phyloP scores from a whole-genome alignment of 2,888 invertebrate genomes.

The Hypolimnas misippus region DNA sequence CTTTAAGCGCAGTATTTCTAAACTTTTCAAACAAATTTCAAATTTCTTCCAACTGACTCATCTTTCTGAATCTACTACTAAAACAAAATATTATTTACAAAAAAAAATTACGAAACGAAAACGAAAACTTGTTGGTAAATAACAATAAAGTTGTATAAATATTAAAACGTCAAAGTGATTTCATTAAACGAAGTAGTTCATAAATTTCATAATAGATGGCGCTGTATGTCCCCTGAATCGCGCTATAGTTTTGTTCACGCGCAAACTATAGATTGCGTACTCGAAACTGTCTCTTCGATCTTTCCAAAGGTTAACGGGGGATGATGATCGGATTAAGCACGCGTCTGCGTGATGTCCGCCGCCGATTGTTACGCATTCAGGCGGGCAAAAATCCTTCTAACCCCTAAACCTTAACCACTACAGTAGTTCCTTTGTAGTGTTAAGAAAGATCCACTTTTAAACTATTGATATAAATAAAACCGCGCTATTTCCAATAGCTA shows the following conservation, averaged over 20 bases:
- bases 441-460: constrained; percentile 56
- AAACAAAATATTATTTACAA: too few relatives aligned
- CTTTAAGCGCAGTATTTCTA: too few relatives aligned
- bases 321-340: constrained; percentile 74
- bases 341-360: constrained; percentile 75
- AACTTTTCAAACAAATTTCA: too few relatives aligned
- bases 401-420: constrained; percentile 52
- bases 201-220: background rate
- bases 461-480: too few relatives aligned
- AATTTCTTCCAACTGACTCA: too few relatives aligned
- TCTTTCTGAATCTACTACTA: too few relatives aligned
- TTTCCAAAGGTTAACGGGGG: constrained; percentile 81
- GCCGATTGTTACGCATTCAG: constrained; percentile 75
- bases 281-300: constrained; percentile 52
- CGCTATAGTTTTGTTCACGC: constrained; percentile 5
- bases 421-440: constrained; percentile 40
- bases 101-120: too few relatives aligned
- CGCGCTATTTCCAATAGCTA: too few relatives aligned
- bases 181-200: background rate
- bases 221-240: constrained; percentile 1
- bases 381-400: constrained; percentile 76
- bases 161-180: background rate
- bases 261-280: background rate
- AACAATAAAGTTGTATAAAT: background rate
- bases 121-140: too few relatives aligned